phyloP scores from a whole-genome alignment of 2,888 invertebrate species.

The Catonia carolina region DNA sequence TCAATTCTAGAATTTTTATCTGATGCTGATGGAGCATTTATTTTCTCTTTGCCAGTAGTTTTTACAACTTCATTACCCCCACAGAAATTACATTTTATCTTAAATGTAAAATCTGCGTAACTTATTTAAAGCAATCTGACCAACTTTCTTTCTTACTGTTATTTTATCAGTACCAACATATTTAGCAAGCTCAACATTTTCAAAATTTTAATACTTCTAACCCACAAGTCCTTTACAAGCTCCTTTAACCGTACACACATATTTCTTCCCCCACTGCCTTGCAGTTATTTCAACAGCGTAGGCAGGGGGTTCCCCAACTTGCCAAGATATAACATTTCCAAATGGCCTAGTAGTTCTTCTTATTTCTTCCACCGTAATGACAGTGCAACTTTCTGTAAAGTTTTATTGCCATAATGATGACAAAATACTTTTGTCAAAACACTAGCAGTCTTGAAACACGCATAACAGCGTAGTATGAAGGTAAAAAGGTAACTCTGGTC shows the following conservation, averaged over 20 bases:
- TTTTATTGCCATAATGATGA: conserved; percentile 91
- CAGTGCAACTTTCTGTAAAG: conserved; percentile 84
- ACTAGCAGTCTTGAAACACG: conserved; percentile 89
- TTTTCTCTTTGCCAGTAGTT: no score
- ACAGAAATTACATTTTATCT: no score
- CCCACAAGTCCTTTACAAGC: conserved; percentile 9
- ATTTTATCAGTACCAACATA: neutral
- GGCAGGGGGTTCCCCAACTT: conserved; percentile 37
- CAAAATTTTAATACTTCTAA: no score
- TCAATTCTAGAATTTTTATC: no score
- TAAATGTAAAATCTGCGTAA: no score
- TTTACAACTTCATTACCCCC: no score
- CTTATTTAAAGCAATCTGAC: no score
- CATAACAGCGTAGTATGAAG: conserved; percentile 90
- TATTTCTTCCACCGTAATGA: conserved; percentile 47
- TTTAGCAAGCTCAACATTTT: no score
- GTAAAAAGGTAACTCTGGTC: no score
- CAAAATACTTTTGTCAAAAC: conserved; percentile 90
- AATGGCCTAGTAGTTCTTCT: conserved; percentile 32
- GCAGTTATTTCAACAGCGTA: conserved; percentile 38
- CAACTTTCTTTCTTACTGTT: neutral
- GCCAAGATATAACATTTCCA: conserved; percentile 40
- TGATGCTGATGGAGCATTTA: no score
- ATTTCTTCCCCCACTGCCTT: conserved; percentile 23
- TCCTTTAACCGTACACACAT: neutral